These are phyloP conservation scores for Thecophora atra DNA, from an alignment of 2,888 invertebrate genomes.

Conservation along the genomic window DNA sequence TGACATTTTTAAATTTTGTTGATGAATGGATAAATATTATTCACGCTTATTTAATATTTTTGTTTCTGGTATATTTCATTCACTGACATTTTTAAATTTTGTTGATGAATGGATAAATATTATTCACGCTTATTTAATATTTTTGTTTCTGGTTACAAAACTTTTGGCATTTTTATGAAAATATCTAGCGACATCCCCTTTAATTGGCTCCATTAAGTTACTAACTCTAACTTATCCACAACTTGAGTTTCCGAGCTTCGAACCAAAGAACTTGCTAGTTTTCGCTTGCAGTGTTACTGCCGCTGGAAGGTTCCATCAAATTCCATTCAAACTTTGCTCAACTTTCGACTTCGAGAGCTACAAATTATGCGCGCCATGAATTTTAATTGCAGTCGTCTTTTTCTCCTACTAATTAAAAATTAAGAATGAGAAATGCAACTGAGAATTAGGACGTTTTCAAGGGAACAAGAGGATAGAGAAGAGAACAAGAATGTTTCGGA, in stretches of 20 bases:
- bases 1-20: too few relatives aligned
- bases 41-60: too few relatives aligned
- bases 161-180: not conserved
- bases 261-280: not conserved
- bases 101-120: too few relatives aligned
- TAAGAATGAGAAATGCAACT: not conserved
- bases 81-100: too few relatives aligned
- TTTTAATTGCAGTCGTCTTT: slow-evolving; percentile 5
- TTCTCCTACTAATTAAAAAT: slow-evolving; percentile 1
- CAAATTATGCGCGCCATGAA: slow-evolving; percentile 2
- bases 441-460: too few relatives aligned
- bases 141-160: not conserved
- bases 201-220: not conserved
- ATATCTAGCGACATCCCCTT: not conserved
- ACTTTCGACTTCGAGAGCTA: not conserved
- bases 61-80: too few relatives aligned
- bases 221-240: not conserved
- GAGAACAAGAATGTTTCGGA: not conserved
- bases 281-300: not conserved
- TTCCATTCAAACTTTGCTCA: not conserved
- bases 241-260: not conserved
- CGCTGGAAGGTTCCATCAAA: not conserved
- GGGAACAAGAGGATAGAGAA: too few relatives aligned
- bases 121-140: too few relatives aligned
- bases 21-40: too few relatives aligned